These are phyloP conservation scores for Acrocephalus arundinaceus DNA, from an alignment of 2,113 vertebrate genomes.

Conservation along the genomic window DNA sequence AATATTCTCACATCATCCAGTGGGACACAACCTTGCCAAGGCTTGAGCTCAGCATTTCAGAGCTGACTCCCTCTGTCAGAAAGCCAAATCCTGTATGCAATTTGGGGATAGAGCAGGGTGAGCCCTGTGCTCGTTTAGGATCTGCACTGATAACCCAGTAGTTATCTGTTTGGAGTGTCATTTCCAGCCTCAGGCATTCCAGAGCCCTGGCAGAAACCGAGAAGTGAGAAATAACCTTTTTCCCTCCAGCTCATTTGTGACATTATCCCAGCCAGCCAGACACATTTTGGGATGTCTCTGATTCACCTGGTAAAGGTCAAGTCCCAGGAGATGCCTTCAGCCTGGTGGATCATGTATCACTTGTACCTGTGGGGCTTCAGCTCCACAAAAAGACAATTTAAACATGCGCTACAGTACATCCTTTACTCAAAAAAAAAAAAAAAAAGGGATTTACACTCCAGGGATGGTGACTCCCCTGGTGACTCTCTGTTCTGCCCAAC, in stretches of 20 bases:
- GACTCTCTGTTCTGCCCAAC: not conserved
- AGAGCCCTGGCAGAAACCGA: not conserved
- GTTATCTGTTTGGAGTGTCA: rapidly evolving
- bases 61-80: not conserved
- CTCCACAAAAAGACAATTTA: not conserved
- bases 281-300: not conserved
- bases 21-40: not conserved
- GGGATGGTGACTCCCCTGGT: not conserved
- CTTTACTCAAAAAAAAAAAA: not conserved
- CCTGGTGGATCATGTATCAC: not conserved
- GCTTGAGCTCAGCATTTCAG: not conserved
- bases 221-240: not conserved
- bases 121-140: not conserved
- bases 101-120: not conserved
- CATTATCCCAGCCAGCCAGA: not conserved
- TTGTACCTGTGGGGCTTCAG: not conserved
- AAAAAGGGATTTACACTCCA: not conserved
- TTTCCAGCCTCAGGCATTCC: not conserved
- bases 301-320: not conserved
- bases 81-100: not conserved
- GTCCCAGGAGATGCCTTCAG: not conserved
- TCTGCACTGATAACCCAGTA: not conserved
- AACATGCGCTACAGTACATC: not conserved
- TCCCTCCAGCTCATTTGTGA: not conserved
- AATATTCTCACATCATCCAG: rapidly evolving